Evolutionary conservation across 2,797 vertebrate species (phyloP), one percentile per base, ranked within the genome.

Genomic region (Potorous gilbertii): DNA sequence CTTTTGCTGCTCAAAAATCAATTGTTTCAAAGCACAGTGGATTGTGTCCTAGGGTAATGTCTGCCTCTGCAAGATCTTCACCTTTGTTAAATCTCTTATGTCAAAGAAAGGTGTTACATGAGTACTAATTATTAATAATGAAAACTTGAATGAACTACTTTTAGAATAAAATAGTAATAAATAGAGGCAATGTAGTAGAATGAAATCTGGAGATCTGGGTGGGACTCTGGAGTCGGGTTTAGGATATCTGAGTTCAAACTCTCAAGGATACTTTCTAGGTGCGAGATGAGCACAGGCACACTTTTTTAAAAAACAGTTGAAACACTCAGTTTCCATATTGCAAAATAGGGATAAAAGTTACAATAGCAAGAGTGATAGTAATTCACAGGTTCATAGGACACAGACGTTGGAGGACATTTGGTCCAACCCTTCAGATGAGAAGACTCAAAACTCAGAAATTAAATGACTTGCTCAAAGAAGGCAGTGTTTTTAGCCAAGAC

Each of bases 1-100:
- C 66, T 56, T 74, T 90, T 94, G 90, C 74, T 90, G 59, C 90
- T 95, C 91, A 95, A 95, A 96, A 56, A 96, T 50, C 55, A 59
- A 46, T 95, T 92, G 56, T 94, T 94, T 91, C 93, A 95, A 97
- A 74, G 3, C 59, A 96, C 93, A 93, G 57, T 94, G 87, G 54
- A 96, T 56, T 74, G 46, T 5, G 34, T 74, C 34, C 93, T 90
- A 91, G 46, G 12, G 57, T 50, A 34, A 31, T 50, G 27, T 18
- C 28, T 93, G 1, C 93, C n/a, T 90, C 16, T 13, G 21, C 62
- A 92, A 31, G 18, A 21, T 31, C 55, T 93, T 54, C 1, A 13
- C 94, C 66, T 96, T 56, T 92, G 34, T 74, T 93, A 95, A 54
- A 18, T 91, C 12, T 50, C 95, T 56, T 14, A 91, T 74, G 55